Conservation (phyloP, 2,113 vertebrate species). For the Ameiurus melas region DNA sequence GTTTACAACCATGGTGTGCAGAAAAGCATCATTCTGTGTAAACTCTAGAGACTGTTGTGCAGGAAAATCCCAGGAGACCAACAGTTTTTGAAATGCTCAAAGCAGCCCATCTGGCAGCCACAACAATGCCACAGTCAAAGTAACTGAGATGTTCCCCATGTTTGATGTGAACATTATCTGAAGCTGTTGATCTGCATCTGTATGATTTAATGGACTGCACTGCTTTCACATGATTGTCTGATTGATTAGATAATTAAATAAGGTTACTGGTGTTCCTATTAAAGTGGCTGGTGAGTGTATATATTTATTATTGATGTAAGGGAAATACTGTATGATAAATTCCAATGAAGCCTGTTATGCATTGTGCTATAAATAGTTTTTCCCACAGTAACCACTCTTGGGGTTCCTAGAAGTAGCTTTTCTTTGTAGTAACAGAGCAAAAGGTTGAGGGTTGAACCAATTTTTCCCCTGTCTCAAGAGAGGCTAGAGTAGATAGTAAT, state of each 20-base stretch:
- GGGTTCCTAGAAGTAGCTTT: constrained; percentile 27
- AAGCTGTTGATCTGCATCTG: background rate
- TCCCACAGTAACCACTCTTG: constrained; percentile 6
- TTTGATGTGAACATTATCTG: background rate
- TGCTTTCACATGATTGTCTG: background rate
- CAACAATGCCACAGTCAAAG: background rate
- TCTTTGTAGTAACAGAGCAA: constrained; percentile 29
- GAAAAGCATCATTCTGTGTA: background rate
- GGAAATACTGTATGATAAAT: background rate
- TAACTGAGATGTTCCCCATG: background rate
- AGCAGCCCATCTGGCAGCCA: background rate
- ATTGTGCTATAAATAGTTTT: constrained; percentile 26
- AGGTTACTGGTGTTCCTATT: background rate
- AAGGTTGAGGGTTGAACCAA: constrained; percentile 47
- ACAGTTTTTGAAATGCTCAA: background rate
- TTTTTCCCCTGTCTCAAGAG: constrained; percentile 67
- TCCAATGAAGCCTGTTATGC: background rate
- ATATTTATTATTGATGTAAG: background rate
- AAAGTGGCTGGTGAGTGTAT: background rate
- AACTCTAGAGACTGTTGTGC: background rate
- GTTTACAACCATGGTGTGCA: background rate
- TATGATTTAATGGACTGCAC: background rate
- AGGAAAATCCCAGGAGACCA: background rate
- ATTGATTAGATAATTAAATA: background rate
- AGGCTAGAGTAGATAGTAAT: constrained; percentile 66